phyloP scores from a whole-genome alignment of 2,888 invertebrate genomes.

The Clunio marinus region DNA sequence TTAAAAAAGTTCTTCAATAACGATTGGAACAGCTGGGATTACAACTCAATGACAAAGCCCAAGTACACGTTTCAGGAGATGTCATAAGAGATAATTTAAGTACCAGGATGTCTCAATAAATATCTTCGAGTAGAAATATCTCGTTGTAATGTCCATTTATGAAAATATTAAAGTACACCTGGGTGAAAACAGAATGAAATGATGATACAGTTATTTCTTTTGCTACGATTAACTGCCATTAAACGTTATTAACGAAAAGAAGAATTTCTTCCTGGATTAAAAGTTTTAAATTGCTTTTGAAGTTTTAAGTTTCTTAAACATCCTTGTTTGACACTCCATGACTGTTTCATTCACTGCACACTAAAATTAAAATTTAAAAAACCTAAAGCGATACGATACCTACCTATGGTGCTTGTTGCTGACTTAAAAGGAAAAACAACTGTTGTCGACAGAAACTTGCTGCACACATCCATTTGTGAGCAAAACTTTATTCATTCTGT shows the following conservation, averaged over 20 bases:
- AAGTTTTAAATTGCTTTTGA: no score
- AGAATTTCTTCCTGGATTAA: no score
- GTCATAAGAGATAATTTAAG: neutral
- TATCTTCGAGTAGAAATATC: neutral
- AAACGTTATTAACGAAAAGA: no score
- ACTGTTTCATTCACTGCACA: neutral
- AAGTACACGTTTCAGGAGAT: neutral
- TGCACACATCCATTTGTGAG: slow-evolving; percentile 17
- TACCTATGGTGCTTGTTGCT: slow-evolving; percentile 25
- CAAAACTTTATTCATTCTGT: no score
- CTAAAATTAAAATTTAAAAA: neutral
- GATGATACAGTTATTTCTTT: no score
- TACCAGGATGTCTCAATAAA: slow-evolving; percentile 18
- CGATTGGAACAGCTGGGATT: neutral
- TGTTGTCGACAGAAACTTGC: slow-evolving; percentile 30
- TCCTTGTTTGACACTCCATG: slow-evolving; percentile 15
- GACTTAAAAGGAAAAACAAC: slow-evolving; percentile 31
- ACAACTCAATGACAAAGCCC: no score
- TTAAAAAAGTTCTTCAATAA: neutral
- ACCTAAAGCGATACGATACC: slow-evolving; percentile 3
- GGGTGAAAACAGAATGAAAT: no score
- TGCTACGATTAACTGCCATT: no score
- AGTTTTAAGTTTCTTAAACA: no score
- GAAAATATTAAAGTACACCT: neutral
- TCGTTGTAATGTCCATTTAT: neutral